Evolutionary conservation across 1,140 invertebrate species (phyloP).

Genomic region (Homalodisca vitripennis): DNA sequence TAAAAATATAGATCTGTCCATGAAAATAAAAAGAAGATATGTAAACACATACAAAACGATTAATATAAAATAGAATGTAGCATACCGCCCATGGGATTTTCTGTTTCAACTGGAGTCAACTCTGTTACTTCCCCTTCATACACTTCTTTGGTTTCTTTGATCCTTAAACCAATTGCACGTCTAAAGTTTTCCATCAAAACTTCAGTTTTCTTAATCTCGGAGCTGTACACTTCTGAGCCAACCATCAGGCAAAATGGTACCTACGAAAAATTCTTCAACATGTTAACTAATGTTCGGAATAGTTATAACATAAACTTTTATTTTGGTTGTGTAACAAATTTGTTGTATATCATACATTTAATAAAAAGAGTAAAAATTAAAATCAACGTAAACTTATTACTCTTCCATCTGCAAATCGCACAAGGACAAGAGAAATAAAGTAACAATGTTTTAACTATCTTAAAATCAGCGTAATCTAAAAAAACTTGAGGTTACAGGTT

Average conservation of each 20-base stretch:
- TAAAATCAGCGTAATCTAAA: too few species aligned
- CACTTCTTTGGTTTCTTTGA: constrained; percentile 98
- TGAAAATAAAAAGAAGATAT: not conserved
- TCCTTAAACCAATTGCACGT: constrained; percentile 90
- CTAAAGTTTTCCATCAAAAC: constrained; percentile 99
- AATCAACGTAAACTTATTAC: too few species aligned
- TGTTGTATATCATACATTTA: too few species aligned
- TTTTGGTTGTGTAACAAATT: too few species aligned
- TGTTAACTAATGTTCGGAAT: too few species aligned
- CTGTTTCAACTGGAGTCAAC: constrained; percentile 94
- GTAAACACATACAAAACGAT: constrained; percentile 3
- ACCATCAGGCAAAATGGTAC: constrained; percentile 99
- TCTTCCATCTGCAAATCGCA: too few species aligned
- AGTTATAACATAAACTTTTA: too few species aligned
- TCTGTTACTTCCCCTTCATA: constrained; percentile 99
- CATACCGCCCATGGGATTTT: constrained; percentile 91
- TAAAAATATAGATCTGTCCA: constrained; percentile 1
- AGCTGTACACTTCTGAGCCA: constrained; percentile 98
- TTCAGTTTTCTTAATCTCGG: constrained; percentile 99
- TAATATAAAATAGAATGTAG: not conserved
- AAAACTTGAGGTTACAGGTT: too few species aligned
- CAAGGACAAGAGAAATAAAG: too few species aligned
- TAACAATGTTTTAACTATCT: too few species aligned
- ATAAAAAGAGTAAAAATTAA: too few species aligned
- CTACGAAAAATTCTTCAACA: not conserved